Conservation (phyloP, 2,113 vertebrate genomes). For the Percina caprodes region DNA sequence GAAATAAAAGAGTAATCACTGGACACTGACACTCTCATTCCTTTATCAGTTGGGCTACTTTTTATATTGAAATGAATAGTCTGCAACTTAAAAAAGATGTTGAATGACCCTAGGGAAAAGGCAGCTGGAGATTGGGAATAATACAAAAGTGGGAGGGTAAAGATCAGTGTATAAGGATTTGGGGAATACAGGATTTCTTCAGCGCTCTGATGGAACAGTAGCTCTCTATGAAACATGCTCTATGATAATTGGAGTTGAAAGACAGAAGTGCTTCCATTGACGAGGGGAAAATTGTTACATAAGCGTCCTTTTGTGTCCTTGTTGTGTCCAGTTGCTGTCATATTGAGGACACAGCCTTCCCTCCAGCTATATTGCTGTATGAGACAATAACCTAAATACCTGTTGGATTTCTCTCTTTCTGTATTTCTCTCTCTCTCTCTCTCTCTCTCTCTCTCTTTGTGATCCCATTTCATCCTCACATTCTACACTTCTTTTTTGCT, state of each 20-base stretch:
- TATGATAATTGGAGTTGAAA: constrained; percentile 54
- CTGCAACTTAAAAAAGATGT: background rate
- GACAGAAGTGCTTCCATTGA: constrained; percentile 31
- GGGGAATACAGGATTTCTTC: constrained; percentile 2
- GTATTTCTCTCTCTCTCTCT: constrained; percentile 51
- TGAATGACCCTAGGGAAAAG: background rate
- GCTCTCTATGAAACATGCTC: constrained; percentile 17
- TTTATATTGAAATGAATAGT: constrained; percentile 12
- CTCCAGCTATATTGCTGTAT: constrained; percentile 47
- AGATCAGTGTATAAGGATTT: background rate
- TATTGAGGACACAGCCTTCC: constrained; percentile 70
- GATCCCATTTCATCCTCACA: constrained; percentile 58
- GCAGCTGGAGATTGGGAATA: background rate
- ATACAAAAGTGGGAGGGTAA: background rate
- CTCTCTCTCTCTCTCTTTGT: constrained; percentile 46
- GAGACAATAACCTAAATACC: constrained; percentile 79
- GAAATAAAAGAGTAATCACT: constrained; percentile 17
- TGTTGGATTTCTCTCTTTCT: constrained; percentile 52
- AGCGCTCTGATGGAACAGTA: background rate
- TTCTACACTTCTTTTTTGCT: constrained; percentile 21
- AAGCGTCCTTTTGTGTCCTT: constrained; percentile 69
- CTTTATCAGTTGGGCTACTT: background rate
- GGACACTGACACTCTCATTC: background rate
- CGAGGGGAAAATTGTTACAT: constrained; percentile 40
- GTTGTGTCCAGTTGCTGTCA: constrained; percentile 62